These are phyloP conservation scores for Orchestes rusci DNA, from an alignment of 2,888 invertebrate genomes.

Conservation along the genomic window DNA sequence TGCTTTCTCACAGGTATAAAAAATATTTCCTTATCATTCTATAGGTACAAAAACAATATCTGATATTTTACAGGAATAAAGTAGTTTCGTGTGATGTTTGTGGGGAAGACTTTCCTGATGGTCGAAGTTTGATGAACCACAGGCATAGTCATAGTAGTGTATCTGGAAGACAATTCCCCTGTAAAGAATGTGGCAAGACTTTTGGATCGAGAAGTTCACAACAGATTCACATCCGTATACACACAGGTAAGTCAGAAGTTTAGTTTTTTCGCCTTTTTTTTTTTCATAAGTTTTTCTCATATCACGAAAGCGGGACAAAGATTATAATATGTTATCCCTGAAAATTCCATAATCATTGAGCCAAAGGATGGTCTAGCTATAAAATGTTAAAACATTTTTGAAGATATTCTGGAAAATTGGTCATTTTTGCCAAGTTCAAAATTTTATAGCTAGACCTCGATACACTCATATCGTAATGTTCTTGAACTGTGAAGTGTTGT, in stretches of 20 bases:
- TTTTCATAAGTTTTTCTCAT: too few species aligned
- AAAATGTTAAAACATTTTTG: too few species aligned
- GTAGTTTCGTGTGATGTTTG: slow-evolving; percentile 63
- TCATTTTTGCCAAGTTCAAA: too few species aligned
- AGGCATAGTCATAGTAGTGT: slow-evolving; percentile 50
- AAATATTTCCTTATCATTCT: not conserved
- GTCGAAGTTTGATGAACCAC: slow-evolving; percentile 61
- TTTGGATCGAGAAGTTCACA: slow-evolving; percentile 80
- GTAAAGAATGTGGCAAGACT: slow-evolving; percentile 77
- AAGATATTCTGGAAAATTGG: too few species aligned
- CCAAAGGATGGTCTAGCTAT: too few species aligned
- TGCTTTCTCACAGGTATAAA: slow-evolving; percentile 51
- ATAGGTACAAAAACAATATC: not conserved
- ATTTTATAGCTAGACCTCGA: too few species aligned
- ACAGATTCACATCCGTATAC: slow-evolving; percentile 80
- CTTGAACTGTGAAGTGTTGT: too few species aligned
- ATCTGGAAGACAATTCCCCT: slow-evolving; percentile 64
- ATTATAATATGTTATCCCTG: not conserved
- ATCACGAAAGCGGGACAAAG: too few species aligned
- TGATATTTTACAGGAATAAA: slow-evolving; percentile 48
- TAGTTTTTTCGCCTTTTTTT: too few species aligned
- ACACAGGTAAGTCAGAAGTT: too few species aligned
- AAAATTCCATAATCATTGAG: too few species aligned
- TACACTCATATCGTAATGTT: too few species aligned
- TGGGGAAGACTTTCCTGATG: slow-evolving; percentile 64